These are phyloP conservation scores for Diadema setosum DNA, from an alignment of 35 echinoderm and acorn worm genomes.

Conservation along the genomic window DNA sequence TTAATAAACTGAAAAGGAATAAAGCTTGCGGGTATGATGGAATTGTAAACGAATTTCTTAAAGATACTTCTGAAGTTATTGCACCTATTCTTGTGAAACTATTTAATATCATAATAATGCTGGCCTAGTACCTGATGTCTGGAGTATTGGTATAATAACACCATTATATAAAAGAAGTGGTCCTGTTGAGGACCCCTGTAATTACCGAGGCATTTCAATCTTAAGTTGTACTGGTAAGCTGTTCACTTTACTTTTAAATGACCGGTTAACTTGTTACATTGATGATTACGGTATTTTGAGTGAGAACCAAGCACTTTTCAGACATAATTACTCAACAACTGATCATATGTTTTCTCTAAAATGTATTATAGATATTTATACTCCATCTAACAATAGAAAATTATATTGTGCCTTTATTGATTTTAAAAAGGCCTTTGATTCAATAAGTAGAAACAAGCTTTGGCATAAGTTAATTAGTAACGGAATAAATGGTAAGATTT, in stretches of 20 bases:
- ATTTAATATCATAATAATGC: background rate
- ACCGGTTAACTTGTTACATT: background rate
- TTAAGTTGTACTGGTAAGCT: background rate
- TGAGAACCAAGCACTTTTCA: background rate
- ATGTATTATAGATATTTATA: constrained; percentile 15
- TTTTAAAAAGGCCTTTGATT: background rate
- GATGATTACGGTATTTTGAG: background rate
- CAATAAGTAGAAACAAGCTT: background rate
- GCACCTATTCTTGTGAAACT: background rate
- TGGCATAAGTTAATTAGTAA: background rate
- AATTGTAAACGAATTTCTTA: background rate
- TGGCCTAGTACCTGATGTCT: background rate
- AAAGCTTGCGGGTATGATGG: background rate
- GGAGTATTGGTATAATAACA: background rate
- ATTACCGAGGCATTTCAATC: background rate
- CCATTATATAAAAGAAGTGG: background rate
- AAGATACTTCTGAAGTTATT: background rate
- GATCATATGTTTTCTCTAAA: background rate
- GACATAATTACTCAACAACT: background rate
- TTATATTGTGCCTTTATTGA: background rate
- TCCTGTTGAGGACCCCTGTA: background rate
- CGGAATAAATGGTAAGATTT: background rate
- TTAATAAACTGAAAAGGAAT: constrained; percentile 4
- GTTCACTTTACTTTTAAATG: background rate
- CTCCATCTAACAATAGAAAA: background rate